Percentiles rank a stretch among this genome's conserved stretches.
Conservation (phyloP, 2,797 vertebrate species). For the Rousettus madagascariensis region DNA sequence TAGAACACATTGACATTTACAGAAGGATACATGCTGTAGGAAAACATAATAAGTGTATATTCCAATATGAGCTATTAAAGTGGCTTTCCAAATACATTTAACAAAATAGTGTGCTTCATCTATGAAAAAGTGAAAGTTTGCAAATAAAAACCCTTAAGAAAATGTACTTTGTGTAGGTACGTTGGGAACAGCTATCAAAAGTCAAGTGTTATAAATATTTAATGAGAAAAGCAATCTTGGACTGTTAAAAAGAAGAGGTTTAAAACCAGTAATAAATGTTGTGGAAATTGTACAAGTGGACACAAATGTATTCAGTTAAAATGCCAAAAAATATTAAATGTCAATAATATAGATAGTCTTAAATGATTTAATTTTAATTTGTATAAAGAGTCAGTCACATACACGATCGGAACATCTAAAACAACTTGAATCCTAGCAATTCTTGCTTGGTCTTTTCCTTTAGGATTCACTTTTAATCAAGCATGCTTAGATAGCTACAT, state of each 20-base stretch:
- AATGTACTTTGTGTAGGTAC: neutral
- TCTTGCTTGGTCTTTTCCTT: neutral
- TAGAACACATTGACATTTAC: neutral
- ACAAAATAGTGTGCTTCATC: neutral
- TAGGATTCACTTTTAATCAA: neutral
- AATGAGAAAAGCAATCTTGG: neutral
- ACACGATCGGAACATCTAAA: neutral
- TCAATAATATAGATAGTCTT: neutral
- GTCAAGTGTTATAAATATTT: neutral
- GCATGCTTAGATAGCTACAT: neutral
- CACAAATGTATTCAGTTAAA: neutral
- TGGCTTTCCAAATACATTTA: neutral
- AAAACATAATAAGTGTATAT: neutral
- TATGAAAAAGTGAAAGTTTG: neutral
- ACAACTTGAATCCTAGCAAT: neutral
- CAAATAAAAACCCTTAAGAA: neutral
- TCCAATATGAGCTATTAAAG: neutral
- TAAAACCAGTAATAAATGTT: neutral
- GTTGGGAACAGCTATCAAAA: neutral
- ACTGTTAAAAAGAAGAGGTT: neutral
- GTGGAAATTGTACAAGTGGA: neutral
- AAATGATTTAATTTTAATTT: constrained; percentile 21
- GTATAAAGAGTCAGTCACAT: neutral
- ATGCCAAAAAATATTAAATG: neutral
- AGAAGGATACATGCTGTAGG: neutral